Evolutionary conservation across 2,888 invertebrate genomes (phyloP), one percentile per base, ranked within the genome.

Genomic region (Ophioninae sp.): DNA sequence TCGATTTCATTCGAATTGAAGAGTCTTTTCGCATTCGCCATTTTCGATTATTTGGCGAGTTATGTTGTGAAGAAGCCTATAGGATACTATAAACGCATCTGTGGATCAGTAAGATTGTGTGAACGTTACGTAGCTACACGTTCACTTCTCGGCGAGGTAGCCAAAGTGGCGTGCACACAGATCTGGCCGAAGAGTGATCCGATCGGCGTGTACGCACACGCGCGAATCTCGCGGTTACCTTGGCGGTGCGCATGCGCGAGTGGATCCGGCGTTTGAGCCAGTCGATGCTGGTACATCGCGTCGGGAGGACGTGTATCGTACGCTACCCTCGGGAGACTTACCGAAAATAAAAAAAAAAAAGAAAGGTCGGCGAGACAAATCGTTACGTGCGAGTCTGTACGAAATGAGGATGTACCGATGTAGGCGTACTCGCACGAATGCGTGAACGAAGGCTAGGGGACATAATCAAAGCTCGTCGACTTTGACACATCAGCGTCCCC

Each of bases 251-350:
- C 88, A 86, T 86, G 87, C 88, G 87, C 87, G 20, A 23, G 23
- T 2, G 22, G 74, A 59, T 83, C 77, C 79, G 84, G 83, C 82
- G 81, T 68, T 81, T 81, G 72, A 69, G 83, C 79, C 88, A 91
- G 91, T 91, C 91, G 89, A 91, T 90, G 90, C 88, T 89, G 89
- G 88, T 90, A 86, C 84, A 74, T 87, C 86, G 88, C 86, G 83
- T 85, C 82, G 87, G 78, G 73, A 87, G 87, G 84, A 76, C 82
- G 85, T 68, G 44, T 69, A 13, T 51, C 17, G 44, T 23, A 64
- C 61, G 44, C 20, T n/a, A 20, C 77, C 44, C 73, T 58, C 61
- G 63, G 30, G 59, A 79, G 30, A 41, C 44, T 63, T 67, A 20
- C 20, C 83, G 71, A 61, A 69, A 69, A 20, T n/a, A 39, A 56